Conservation (phyloP, 2,888 invertebrate species). For the Rhorus exstirpatorius region DNA sequence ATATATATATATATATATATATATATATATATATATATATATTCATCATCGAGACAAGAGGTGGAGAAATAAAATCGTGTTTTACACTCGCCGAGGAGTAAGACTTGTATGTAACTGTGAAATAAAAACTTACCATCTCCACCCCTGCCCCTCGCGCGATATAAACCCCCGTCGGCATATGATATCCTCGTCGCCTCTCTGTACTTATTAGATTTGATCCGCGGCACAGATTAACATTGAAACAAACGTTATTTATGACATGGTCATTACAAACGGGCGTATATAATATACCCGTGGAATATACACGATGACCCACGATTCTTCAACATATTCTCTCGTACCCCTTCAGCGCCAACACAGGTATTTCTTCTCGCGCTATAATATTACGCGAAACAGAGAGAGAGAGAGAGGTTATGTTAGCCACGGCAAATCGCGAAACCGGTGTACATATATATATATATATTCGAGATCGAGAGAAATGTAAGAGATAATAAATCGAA, state of each 20-base stretch:
- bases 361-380: conserved; percentile 28
- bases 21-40: background rate
- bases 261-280: conserved; percentile 80
- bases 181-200: conserved; percentile 73
- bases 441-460: background rate
- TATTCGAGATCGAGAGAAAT: conserved; percentile 29
- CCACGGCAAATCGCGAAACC: conserved; percentile 44
- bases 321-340: conserved; percentile 56
- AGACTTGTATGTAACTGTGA: conserved; percentile 44
- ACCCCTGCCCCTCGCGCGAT: background rate
- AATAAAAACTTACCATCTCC: conserved; percentile 14
- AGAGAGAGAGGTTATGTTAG: conserved; percentile 56
- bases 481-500: conserved; percentile 58
- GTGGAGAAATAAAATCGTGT: conserved; percentile 49
- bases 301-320: conserved; percentile 68
- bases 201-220: conserved; percentile 85
- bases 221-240: conserved; percentile 84
- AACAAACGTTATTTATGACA: conserved; percentile 85
- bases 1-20: background rate
- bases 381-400: conserved; percentile 40
- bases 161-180: conserved; percentile 56
- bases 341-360: conserved; percentile 44
- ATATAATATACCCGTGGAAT: conserved; percentile 67
- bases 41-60: background rate
- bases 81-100: conserved; percentile 36